phyloP scores from a whole-genome alignment of 2,888 invertebrate species.

The Polyommatus icarus region DNA sequence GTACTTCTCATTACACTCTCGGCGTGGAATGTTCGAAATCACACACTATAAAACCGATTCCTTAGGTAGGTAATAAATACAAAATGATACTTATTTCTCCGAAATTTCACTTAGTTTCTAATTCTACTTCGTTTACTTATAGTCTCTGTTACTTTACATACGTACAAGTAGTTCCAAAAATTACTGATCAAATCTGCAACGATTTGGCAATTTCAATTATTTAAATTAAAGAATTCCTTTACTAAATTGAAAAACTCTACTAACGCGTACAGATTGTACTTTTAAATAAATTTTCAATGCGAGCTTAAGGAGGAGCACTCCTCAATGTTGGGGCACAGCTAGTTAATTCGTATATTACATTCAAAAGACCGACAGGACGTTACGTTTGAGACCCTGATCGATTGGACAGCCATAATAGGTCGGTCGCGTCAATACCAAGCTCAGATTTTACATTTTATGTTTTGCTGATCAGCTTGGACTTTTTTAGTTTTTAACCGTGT shows the following conservation, averaged over 20 bases:
- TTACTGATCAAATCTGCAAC: conserved; percentile 28
- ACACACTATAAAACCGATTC: conserved; percentile 62
- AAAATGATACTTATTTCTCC: conserved; percentile 40
- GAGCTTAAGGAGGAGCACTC: not conserved
- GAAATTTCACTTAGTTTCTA: conserved; percentile 46
- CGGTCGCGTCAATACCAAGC: not conserved
- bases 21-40: conserved; percentile 76
- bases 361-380: not conserved
- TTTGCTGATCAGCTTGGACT: not conserved
- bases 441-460: not conserved
- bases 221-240: not conserved
- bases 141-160: conserved; percentile 60
- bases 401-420: not conserved
- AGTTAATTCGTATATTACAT: not conserved
- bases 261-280: not conserved
- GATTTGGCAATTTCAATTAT: conserved; percentile 2
- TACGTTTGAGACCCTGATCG: not conserved
- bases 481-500: not conserved
- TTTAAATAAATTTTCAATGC: not conserved
- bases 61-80: conserved; percentile 66
- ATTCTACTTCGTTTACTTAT: conserved; percentile 64
- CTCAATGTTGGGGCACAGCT: not conserved
- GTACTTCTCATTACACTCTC: conserved; percentile 77
- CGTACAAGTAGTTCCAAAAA: conserved; percentile 38
- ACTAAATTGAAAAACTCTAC: not conserved